phyloP scores from a whole-genome alignment of 2,797 vertebrate species.

The Hylomyscus alleni region DNA sequence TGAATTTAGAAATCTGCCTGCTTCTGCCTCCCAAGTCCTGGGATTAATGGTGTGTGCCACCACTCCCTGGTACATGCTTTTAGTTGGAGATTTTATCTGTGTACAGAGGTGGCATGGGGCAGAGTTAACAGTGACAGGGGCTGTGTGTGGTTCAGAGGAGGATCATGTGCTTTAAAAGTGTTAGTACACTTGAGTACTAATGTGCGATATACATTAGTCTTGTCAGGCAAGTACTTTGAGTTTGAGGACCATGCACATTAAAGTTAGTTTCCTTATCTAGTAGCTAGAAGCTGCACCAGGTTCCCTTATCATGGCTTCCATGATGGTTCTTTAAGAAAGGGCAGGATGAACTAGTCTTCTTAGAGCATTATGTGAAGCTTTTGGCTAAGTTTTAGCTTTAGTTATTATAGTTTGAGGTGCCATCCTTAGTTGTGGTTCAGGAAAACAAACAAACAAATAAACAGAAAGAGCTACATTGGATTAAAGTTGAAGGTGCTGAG shows the following conservation, averaged over 20 bases:
- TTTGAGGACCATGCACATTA: background rate
- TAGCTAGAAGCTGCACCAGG: background rate
- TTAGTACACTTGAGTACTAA: background rate
- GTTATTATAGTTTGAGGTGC: background rate
- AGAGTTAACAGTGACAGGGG: background rate
- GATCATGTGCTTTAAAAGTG: background rate
- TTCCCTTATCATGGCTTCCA: background rate
- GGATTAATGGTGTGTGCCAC: too few species aligned
- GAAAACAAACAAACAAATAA: background rate
- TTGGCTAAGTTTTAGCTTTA: background rate
- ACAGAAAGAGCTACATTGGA: background rate
- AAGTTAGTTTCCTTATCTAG: background rate
- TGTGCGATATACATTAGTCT: background rate
- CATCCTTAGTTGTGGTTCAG: background rate
- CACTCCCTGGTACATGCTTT: too few species aligned
- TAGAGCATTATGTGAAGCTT: background rate
- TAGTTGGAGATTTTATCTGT: background rate
- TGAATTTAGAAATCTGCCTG: too few species aligned
- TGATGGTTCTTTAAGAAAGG: background rate
- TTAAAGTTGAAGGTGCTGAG: background rate
- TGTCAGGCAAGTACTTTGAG: background rate
- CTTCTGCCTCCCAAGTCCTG: too few species aligned
- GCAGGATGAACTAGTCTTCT: background rate
- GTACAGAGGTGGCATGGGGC: background rate
- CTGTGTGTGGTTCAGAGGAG: background rate